Conservation (phyloP, 2,888 invertebrate species). For the Hyalella azteca region DNA sequence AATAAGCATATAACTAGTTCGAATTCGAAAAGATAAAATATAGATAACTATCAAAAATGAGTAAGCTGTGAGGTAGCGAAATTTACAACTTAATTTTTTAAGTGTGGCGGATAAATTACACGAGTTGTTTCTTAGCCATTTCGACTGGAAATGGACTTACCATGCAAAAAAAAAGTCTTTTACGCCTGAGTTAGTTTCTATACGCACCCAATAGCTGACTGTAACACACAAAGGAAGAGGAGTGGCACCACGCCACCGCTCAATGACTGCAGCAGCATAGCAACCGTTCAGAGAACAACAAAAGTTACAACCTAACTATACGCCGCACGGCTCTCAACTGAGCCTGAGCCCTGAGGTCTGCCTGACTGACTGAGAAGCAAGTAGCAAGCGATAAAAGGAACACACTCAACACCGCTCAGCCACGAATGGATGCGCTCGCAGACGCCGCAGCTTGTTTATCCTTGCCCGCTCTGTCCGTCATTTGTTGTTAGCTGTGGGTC, state of each 20-base stretch:
- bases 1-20: no score
- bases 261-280: neutral
- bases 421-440: no score
- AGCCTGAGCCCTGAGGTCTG: no score
- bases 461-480: no score
- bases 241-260: constrained; percentile 10
- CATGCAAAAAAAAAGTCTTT: neutral
- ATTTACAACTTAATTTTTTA: neutral
- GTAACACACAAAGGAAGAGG: constrained; percentile 7
- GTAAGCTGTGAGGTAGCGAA: neutral
- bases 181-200: neutral
- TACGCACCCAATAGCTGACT: constrained; percentile 3
- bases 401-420: no score
- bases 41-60: neutral
- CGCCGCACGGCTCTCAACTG: neutral
- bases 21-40: neutral
- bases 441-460: no score
- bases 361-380: no score
- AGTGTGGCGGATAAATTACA: neutral
- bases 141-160: neutral
- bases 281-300: neutral
- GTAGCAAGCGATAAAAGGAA: no score
- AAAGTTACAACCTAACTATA: neutral
- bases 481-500: no score
- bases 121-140: no score